These are phyloP conservation scores for Motacilla alba DNA, from an alignment of 2,113 vertebrate species.

Conservation along the genomic window DNA sequence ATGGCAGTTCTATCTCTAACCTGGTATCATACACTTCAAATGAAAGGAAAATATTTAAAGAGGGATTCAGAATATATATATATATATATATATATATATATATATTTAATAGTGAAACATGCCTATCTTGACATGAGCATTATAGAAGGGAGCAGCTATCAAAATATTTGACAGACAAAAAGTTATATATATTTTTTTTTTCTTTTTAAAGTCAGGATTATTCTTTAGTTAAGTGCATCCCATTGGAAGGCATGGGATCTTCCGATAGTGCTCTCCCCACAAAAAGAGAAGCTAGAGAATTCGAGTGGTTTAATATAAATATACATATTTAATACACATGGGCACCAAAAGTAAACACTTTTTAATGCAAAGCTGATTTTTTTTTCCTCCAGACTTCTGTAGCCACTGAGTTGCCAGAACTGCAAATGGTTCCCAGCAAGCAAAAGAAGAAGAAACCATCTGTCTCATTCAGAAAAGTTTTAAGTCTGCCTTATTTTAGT, in stretches of 20 bases:
- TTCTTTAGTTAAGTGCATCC: background rate
- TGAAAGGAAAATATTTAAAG: conserved; percentile 26
- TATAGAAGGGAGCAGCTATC: background rate
- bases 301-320: background rate
- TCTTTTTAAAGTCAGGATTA: background rate
- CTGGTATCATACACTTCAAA: background rate
- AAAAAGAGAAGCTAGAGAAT: background rate
- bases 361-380: background rate
- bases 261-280: background rate
- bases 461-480: background rate
- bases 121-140: background rate
- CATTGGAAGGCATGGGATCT: background rate
- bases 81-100: too few species aligned
- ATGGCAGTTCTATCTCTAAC: background rate
- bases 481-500: background rate
- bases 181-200: background rate
- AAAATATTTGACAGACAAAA: background rate
- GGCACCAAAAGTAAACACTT: background rate
- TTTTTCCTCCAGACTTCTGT: background rate
- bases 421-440: background rate
- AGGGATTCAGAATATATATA: background rate
- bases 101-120: background rate
- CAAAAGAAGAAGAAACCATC: rapidly evolving
- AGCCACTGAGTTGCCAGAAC: background rate
- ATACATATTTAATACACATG: background rate